Percentiles rank a stretch among this genome's conserved stretches.
Conservation (phyloP, 2,888 invertebrate genomes). For the Aquatica leii region DNA sequence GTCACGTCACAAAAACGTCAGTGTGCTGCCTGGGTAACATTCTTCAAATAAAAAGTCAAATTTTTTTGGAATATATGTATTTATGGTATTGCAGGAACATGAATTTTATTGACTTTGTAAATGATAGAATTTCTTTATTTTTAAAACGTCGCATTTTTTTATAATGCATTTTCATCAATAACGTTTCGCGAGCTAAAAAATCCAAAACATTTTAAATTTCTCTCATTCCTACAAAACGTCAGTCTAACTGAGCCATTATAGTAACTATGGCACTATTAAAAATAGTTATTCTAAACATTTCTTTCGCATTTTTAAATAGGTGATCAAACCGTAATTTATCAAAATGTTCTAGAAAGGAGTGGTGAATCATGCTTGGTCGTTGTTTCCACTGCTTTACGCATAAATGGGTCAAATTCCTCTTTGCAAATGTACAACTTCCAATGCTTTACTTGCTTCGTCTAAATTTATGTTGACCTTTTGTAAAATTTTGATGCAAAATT, state of each 20-base stretch:
- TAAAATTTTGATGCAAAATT: conserved; percentile 11
- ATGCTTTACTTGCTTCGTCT: conserved; percentile 4
- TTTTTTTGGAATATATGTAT: no score
- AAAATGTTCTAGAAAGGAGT: not conserved
- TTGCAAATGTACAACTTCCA: not conserved
- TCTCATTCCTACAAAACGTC: not conserved
- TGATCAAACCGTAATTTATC: not conserved
- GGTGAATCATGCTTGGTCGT: not conserved
- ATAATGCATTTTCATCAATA: no score
- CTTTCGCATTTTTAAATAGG: not conserved
- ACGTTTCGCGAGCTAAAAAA: no score
- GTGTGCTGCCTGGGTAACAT: no score
- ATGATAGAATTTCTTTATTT: no score
- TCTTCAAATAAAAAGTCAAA: no score
- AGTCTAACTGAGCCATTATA: not conserved
- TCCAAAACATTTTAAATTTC: no score
- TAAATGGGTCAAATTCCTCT: not conserved
- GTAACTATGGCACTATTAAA: not conserved
- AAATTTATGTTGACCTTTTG: conserved; percentile 12
- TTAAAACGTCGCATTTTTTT: no score
- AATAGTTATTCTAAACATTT: no score
- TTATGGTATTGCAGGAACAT: no score
- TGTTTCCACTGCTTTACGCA: not conserved
- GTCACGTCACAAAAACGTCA: no score
- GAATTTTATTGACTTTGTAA: no score